A percentile compares a stretch with the other conserved stretches of the same genome.
Evolutionary conservation across 2,113 vertebrate species (phyloP).

Genomic region (Atherinomorus stipes): DNA sequence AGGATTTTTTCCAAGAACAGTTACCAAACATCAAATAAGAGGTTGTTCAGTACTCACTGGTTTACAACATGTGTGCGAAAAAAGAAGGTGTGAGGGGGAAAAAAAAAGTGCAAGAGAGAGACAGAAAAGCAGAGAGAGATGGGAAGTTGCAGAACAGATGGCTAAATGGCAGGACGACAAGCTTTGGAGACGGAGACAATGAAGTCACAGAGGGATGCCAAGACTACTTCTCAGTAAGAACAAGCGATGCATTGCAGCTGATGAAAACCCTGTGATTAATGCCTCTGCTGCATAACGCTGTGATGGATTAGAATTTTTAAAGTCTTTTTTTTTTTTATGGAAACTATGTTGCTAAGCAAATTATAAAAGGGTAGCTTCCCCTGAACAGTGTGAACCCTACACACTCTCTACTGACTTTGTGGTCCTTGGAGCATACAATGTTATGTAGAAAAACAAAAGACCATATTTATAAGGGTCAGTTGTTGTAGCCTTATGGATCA

Average conservation of each 20-base stretch:
- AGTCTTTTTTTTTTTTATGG: constrained; percentile 33
- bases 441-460: constrained; percentile 49
- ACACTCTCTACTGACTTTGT: not conserved
- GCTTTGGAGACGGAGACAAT: constrained; percentile 56
- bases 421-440: not conserved
- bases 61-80: constrained; percentile 21
- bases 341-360: constrained; percentile 29
- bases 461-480: constrained; percentile 53
- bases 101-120: constrained; percentile 11
- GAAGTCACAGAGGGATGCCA: constrained; percentile 60
- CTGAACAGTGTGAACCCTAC: not conserved
- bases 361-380: not conserved
- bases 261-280: constrained; percentile 49
- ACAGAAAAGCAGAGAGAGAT: constrained; percentile 23
- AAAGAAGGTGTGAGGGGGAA: constrained; percentile 22
- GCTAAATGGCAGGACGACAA: constrained; percentile 66
- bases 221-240: constrained; percentile 49
- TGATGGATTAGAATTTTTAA: constrained; percentile 41
- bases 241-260: constrained; percentile 44
- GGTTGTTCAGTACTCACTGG: constrained; percentile 14
- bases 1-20: constrained; percentile 36
- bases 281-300: constrained; percentile 25
- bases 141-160: constrained; percentile 67
- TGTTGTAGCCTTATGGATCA: constrained; percentile 46
- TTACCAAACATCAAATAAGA: constrained; percentile 53